Evolutionary conservation across 1,140 invertebrate species (phyloP), one percentile per base, ranked within the genome.

Genomic region (Scaptomyza montana): DNA sequence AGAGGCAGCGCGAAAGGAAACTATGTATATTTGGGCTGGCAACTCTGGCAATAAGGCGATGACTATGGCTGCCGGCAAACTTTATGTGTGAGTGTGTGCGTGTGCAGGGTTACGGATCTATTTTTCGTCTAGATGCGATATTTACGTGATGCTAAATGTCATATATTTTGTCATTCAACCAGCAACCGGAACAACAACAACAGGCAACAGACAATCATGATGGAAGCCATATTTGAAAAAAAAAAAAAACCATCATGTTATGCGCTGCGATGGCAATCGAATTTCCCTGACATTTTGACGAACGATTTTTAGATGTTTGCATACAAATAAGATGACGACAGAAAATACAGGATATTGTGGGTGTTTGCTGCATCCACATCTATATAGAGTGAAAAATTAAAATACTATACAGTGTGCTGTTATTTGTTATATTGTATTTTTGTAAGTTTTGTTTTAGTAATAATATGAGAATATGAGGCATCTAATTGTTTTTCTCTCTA

Each of bases 91-190:
- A 16, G 16, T 16, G 16, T 16, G 16, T 16, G 30, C 5, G 30
- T 33, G 28, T 13, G n/a, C 28, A 33, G 7, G 28, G 8, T 13
- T 9, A 1, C 50, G 51, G 13, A 33, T 16, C 10, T 25, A 39
- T 41, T 51, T n/a, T 19, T 43, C 54, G 46, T 50, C 50, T 63
- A 65, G 54, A 61, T 74, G 70, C 50, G 67, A 70, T 66, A 74
- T 86, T 82, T 87, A 86, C 82, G 82, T 86, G 82, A 76, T 77
- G 78, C 75, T 86, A 86, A 87, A 86, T 86, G 82, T 86, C 82
- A 87, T 87, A 82, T 87, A 86, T 86, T 86, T 86, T 87, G 82
- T 86, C 82, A 86, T 71, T 75, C 65, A 46, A 8, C 16, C 19
- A 67, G 16, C 66, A 49, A 5, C 43, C 45, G 16, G 4, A 28